Evolutionary conservation across 35 echinoderm and acorn worm species (phyloP), one percentile per base, ranked within the genome.

Genomic region (Hemicentrotus pulcherrimus): DNA sequence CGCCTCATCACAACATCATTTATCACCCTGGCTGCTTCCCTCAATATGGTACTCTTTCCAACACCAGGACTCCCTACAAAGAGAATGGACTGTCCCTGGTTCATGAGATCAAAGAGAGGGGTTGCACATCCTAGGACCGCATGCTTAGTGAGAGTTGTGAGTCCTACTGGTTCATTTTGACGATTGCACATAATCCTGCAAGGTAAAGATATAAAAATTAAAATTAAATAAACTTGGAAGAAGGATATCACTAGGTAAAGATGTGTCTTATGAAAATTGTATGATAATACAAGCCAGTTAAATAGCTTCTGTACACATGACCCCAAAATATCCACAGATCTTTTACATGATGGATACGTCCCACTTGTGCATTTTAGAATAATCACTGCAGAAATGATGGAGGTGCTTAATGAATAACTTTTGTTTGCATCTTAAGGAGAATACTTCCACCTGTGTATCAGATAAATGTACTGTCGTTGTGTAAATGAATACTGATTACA

Each of bases 41-140:
- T 70, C 91, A 98, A 86, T 41, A 98, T 70, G 7, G 97, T 96
- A 10, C 96, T 98, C 92, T 96, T 98, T 45, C 97, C 97, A 60
- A 96, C 94, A 14, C 97, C 95, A 46, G 97, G 96, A 31, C 35
- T 46, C 9, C 97, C 97, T 19, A 98, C 22, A 31, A 98, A 87
- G 0, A 98, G 90, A 6, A 95, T 45, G 48, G 96, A 98, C 86
- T 96, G 92, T 22, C 94, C 94, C 32, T 91, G 41, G 31, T 47
- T 48, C 24, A 96, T 86, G 31, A 98, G 85, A 86, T 98, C 97
- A 91, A 87, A 95, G 60, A 98, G 95, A 94, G 95, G 96, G 85
- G 94, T 96, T 19, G 70, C 94, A 91, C 95, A 96, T n/a, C 95
- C 97, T 30, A 95, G 47, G 8, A 98, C 91, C 6, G 97, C 61